phyloP scores from a whole-genome alignment of 2,113 vertebrate species.

The Oreochromis tanganicae region DNA sequence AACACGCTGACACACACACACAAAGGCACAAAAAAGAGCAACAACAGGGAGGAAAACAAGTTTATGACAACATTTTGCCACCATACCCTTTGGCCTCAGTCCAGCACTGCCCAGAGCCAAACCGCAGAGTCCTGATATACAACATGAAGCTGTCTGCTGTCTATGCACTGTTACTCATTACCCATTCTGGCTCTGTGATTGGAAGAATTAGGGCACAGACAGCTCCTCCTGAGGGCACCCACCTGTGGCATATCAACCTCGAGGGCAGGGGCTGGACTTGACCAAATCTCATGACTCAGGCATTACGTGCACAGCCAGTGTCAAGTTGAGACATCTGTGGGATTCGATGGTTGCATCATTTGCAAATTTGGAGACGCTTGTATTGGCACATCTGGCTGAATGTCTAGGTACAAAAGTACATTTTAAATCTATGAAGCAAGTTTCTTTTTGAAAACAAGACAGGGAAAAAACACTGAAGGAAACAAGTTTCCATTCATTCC shows the following conservation, averaged over 20 bases:
- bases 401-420: not conserved
- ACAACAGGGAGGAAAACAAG: slow-evolving; percentile 61
- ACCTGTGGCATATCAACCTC: slow-evolving; percentile 47
- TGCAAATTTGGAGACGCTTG: slow-evolving; percentile 2
- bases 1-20: slow-evolving; percentile 21
- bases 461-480: not conserved
- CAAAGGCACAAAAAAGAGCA: slow-evolving; percentile 3
- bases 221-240: slow-evolving; percentile 23
- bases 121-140: slow-evolving; percentile 43
- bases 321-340: slow-evolving; percentile 48
- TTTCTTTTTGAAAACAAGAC: not conserved
- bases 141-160: slow-evolving; percentile 15
- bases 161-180: slow-evolving; percentile 46
- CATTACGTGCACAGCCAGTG: not conserved
- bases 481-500: not conserved
- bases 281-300: slow-evolving; percentile 47
- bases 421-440: not conserved
- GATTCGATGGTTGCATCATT: slow-evolving; percentile 43
- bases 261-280: not conserved
- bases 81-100: slow-evolving; percentile 31
- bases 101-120: slow-evolving; percentile 45
- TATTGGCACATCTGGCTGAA: not conserved
- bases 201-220: slow-evolving; percentile 12
- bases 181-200: not conserved
- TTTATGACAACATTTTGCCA: slow-evolving; percentile 58